Evolutionary conservation across 2,888 invertebrate species (phyloP), one percentile per base, ranked within the genome.

Genomic region (Drosophila stalkeri): DNA sequence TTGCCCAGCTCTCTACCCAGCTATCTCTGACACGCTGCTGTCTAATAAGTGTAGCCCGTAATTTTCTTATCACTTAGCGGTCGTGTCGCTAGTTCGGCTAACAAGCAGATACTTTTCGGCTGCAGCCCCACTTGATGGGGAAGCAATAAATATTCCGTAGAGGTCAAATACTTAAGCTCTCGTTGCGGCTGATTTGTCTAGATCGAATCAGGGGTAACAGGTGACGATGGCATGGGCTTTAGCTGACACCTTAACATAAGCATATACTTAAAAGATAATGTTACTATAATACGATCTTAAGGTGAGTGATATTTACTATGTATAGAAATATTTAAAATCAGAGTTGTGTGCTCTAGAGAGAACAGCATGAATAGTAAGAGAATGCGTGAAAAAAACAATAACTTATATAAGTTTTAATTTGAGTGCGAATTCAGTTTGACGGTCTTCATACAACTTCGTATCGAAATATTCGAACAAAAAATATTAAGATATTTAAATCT

Each of bases 21-120:
- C 72, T 86, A 86, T 87, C 81, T 81, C 80, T 86, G 85, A 85
- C 87, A 82, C 75, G 84, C 64, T 71, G 77, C 86, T 86, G 86
- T 86, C 86, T 79, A 87, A 82, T 86, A 87, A 86, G 86, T 86
- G 88, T 88, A 83, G 81, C 80, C 86, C 75, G 86, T 86, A 86
- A 86, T 86, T 88, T 87, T 87, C 87, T 85, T 87, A 86, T 86
- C 85, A 82, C 68, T 76, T 63, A 68, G 68, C 78, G 78, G 75
- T 78, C 75, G 68, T 78, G 78, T 78, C 63, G 62, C 67, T 71
- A 63, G 59, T 63, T 63, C 62, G 55, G 59, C 74, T 67, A 78
- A 74, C 77, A 74, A 64, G 64, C 43, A 76, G 64, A 72, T 72
- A 76, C 76, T 76, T 76, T 76, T 76, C 49, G 62, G 46, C 72